Evolutionary conservation across 2,888 invertebrate species (phyloP), one percentile per base, ranked within the genome.

Genomic region (Drosophila crucigera): DNA sequence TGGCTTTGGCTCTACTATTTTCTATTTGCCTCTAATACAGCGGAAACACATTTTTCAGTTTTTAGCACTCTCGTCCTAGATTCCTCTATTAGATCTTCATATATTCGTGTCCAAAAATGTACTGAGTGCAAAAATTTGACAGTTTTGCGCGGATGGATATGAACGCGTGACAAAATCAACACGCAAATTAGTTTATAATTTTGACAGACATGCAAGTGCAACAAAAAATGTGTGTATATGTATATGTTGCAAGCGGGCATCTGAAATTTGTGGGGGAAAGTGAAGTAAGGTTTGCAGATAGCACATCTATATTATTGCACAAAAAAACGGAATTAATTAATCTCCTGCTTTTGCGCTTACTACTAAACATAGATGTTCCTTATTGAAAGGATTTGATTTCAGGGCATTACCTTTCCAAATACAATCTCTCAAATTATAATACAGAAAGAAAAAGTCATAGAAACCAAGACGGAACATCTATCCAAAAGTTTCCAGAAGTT

Each of bases 121-220:
- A 25, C 35, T 33, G n/a, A 47, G 47, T 35, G 41, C 58, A 41
- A 33, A 54, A 70, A 59, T 55, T 63, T 69, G 69, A 67, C 67
- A 59, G 59, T 47, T 52, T 62, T 56, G 3, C 22, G 33, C 28
- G 65, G 67, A 67, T 68, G 72, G 33, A 66, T 59, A 61, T 47
- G 43, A 67, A n/a, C 66, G 63, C 62, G 56, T 63, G 73, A 43
- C 76, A 54, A 75, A 89, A 75, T 68, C 61, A 70, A 68, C 73
- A 69, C 68, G 68, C 67, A 87, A 89, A 87, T 89, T 82, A 74
- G 80, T 70, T 78, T 78, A 64, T 56, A 74, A 84, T 76, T 82
- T 70, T 58, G 35, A 69, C 31, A 49, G 55, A 60, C n/a, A 25
- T 25, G 43, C 35, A 43, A 59, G 7, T 14, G 6, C 33, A 35